phyloP scores from a whole-genome alignment of 1,140 invertebrate species.

The Lordiphosa mommai region DNA sequence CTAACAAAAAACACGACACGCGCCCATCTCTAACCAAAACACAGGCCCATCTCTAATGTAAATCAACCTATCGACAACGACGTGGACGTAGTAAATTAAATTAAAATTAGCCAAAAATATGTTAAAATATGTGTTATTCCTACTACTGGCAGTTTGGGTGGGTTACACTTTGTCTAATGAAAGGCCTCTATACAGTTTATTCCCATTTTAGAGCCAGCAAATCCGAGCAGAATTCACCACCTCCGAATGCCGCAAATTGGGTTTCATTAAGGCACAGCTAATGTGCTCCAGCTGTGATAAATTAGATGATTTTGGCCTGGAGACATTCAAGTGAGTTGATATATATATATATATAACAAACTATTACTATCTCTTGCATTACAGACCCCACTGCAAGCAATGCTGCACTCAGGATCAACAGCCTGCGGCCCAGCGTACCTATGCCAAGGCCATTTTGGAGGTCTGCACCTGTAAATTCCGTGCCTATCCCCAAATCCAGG shows the following conservation, averaged over 20 bases:
- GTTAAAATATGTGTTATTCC: slow-evolving; percentile 14
- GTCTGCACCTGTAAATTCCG: slow-evolving; percentile 98
- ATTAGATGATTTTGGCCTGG: slow-evolving; percentile 88
- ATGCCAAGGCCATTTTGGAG: slow-evolving; percentile 92
- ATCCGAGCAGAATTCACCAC: slow-evolving; percentile 46
- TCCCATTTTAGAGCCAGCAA: slow-evolving; percentile 21
- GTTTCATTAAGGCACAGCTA: slow-evolving; percentile 92
- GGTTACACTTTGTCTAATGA: neutral
- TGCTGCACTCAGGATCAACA: slow-evolving; percentile 87
- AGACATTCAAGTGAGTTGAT: slow-evolving; percentile 83
- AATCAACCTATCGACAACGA: slow-evolving; percentile 59
- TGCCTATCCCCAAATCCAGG: slow-evolving; percentile 97
- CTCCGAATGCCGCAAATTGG: slow-evolving; percentile 89
- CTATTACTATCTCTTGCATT: neutral
- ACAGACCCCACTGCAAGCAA: slow-evolving; percentile 87
- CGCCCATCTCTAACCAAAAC: neutral
- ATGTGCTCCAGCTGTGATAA: slow-evolving; percentile 94
- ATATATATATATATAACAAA: neutral
- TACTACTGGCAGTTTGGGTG: slow-evolving; percentile 35
- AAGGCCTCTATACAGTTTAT: neutral
- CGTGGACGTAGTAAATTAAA: slow-evolving; percentile 56
- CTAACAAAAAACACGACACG: no score
- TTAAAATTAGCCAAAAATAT: slow-evolving; percentile 40
- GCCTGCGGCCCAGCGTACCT: slow-evolving; percentile 84
- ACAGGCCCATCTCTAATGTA: slow-evolving; percentile 3